These are phyloP conservation scores for Tenualosa thibaudeaui DNA, from an alignment of 2,797 vertebrate species.

Conservation along the genomic window DNA sequence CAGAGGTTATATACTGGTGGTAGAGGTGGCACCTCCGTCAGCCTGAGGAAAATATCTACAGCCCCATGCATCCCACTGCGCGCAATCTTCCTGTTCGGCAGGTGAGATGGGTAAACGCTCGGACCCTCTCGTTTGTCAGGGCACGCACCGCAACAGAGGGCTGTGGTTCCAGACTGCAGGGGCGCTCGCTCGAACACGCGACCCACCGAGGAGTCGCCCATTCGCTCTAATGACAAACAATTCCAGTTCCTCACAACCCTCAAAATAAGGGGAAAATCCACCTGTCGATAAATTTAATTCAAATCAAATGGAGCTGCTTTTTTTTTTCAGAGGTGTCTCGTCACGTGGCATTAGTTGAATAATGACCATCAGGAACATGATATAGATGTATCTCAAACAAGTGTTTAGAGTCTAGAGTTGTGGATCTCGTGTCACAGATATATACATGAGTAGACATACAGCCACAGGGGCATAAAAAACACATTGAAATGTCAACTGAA, in stretches of 20 bases:
- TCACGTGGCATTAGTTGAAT: not conserved
- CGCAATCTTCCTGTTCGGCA: conserved; percentile 16
- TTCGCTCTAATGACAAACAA: conserved; percentile 27
- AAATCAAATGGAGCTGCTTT: not conserved
- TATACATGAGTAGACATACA: not conserved
- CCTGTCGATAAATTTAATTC: not conserved
- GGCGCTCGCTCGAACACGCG: not conserved
- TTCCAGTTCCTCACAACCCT: not conserved
- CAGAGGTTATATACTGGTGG: not conserved
- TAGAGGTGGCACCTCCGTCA: not conserved
- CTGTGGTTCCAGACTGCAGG: not conserved
- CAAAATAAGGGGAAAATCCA: not conserved
- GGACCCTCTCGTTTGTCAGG: not conserved
- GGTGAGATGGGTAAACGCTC: conserved; percentile 3
- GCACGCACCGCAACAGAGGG: not conserved
- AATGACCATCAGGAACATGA: not conserved
- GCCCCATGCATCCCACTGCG: not conserved
- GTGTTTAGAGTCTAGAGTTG: not conserved
- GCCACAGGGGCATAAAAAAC: conserved; percentile 2
- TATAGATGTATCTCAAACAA: not conserved
- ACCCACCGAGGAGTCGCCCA: not conserved
- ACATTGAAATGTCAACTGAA: conserved; percentile 57
- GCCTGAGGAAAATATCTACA: conserved; percentile 34
- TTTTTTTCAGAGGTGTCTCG: not conserved
- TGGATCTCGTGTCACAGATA: not conserved